phyloP scores from a whole-genome alignment of 2,888 invertebrate species.

The Napeogenes inachia region DNA sequence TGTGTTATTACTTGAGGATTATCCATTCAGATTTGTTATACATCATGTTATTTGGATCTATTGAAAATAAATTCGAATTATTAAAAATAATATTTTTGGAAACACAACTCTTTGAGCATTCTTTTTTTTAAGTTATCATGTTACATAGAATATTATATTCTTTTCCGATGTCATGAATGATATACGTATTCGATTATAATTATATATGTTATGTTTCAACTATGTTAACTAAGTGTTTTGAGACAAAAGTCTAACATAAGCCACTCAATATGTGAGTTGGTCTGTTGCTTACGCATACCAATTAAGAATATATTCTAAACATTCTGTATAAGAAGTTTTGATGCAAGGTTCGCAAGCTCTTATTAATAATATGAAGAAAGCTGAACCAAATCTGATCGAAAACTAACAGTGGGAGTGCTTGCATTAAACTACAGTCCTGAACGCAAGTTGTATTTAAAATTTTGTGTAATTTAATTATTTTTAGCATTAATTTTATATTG shows the following conservation, averaged over 20 bases:
- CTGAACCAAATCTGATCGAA: conserved; percentile 67
- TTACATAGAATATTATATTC: too few relatives aligned
- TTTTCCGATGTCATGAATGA: too few relatives aligned
- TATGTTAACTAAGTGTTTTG: background rate
- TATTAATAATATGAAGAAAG: conserved; percentile 75
- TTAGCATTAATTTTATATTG: background rate
- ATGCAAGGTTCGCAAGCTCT: conserved; percentile 64
- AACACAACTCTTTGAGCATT: too few relatives aligned
- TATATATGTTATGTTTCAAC: too few relatives aligned
- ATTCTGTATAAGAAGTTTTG: conserved; percentile 53
- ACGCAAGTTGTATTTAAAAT: conserved; percentile 26
- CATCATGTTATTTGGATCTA: conserved; percentile 42
- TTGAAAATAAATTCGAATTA: background rate
- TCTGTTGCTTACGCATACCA: background rate
- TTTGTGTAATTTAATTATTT: background rate
- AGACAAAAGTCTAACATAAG: too few relatives aligned
- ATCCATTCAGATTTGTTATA: conserved; percentile 64
- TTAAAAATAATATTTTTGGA: too few relatives aligned
- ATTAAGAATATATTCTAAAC: conserved; percentile 29
- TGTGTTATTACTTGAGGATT: conserved; percentile 68
- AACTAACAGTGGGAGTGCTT: conserved; percentile 64
- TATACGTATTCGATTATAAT: too few relatives aligned
- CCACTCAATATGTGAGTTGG: background rate
- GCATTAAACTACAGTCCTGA: conserved; percentile 45
- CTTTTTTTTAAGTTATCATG: too few relatives aligned